Base-by-base conservation (phyloP, 2,113 vertebrate genomes). In the Periophthalmodon schlosseri region DNA sequence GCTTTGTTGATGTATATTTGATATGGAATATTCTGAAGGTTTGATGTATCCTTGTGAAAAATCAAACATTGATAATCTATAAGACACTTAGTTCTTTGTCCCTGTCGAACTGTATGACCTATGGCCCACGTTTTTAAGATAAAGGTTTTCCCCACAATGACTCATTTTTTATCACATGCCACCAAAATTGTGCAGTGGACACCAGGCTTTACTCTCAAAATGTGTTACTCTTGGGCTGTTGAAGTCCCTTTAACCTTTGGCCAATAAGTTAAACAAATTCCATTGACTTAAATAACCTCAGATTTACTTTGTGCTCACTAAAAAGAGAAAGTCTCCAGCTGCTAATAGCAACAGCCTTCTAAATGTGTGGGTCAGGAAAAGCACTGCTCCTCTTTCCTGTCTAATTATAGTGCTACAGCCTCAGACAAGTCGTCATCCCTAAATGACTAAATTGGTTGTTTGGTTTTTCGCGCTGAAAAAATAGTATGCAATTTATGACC, bases 281-380 rank as follows among this genome's bases (percentile, higher is more conserved):
- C 11, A 33, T 82, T 58, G 76, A 73, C 69, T 70, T 73, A 82
- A 88, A 87, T 69, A 68, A 34, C 69, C 70, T 56, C 82, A 84
- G 70, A 79, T 83, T 84, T 74, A 39, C 72, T 76, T 78, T 85
- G 82, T 68, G 84, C 84, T 39, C 70, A 68, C 47, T 67, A 75
- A 70, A 77, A 57, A 78, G 24, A 58, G 63, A 75, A 72, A 80
- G 39, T 73, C 56, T 84, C 77, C 58, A 74, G 65, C 77, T 77
- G 64, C 75, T 87, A 89, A 89, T 83, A 63, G 69, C 76, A 87
- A 84, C 81, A 87, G 79, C 56, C 76, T 84, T 83, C 76, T 70
- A 67, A 80, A 78, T 71, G 80, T 78, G 69, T 84, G 69, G n/a
- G 65, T 52, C 67, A 54, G 44, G 46, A 77, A 33, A 69, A 44